Conservation (phyloP, 2,113 vertebrate species). For the Collichthys lucidus region DNA sequence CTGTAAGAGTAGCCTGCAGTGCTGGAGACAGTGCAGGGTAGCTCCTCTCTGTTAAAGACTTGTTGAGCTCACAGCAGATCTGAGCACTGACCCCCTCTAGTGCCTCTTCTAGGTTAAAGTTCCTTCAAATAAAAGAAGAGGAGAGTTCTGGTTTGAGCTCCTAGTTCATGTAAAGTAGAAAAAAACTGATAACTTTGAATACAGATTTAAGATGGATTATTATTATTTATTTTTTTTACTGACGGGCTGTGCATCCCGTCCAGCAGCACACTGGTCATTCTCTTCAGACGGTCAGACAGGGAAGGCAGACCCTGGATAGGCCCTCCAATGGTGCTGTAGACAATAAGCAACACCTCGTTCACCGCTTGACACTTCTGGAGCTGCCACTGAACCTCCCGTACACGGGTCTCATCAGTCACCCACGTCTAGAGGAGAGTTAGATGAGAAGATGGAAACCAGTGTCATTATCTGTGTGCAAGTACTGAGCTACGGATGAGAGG, state of each 20-base stretch:
- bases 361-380: constrained; percentile 87
- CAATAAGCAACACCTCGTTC: constrained; percentile 90
- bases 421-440: constrained; percentile 84
- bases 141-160: not conserved
- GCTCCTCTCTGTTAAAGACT: constrained; percentile 86
- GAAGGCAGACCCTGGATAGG: constrained; percentile 85
- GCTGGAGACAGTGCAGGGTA: constrained; percentile 84
- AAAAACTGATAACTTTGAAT: not conserved
- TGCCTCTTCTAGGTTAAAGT: constrained; percentile 88
- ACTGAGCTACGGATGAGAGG: not conserved
- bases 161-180: not conserved
- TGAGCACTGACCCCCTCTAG: constrained; percentile 87
- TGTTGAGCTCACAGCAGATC: constrained; percentile 89
- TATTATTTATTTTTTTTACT: too few species aligned
- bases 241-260: constrained; percentile 92
- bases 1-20: constrained; percentile 86
- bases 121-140: constrained; percentile 74
- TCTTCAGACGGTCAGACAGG: constrained; percentile 88
- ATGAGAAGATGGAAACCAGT: not conserved
- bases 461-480: not conserved
- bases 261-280: constrained; percentile 88
- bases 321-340: constrained; percentile 88
- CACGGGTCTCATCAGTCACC: constrained; percentile 89
- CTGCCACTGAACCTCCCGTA: constrained; percentile 88
- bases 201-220: not conserved